Evolutionary conservation across 1,140 invertebrate genomes (phyloP), one percentile per base, ranked within the genome.

Genomic region (Zaprionus ghesquierei): DNA sequence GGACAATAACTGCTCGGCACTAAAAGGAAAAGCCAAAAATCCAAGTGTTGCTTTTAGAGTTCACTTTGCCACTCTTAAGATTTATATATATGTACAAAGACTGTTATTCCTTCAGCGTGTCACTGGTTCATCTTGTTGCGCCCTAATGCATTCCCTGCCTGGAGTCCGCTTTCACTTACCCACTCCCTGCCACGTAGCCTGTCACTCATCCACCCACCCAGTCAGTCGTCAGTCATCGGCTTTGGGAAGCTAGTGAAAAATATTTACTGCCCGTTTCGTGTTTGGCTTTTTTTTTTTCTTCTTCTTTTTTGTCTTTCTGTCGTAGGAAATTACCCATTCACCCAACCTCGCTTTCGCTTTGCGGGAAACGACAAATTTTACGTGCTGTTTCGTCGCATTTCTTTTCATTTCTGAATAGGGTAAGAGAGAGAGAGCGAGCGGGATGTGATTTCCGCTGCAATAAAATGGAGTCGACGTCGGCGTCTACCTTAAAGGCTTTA

Each of bases 401-500:
- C 62, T 44, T 25, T 41, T 41, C 2, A 1, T 41, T 41, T n/a
- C 0, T 41, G 2, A 0, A 15, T 8, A n/a, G n/a, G n/a, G n/a
- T n/a, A n/a, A n/a, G 15, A 22, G 18, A 2, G 15, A 44, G 20
- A 3, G 33, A 35, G 12, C 20, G 18, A 69, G 54, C 54, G 76
- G 69, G 79, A 79, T 86, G 82, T 79, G 82, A 86, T 86, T 86
- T 86, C 72, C 71, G 69, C 71, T 73, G 79, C 84, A 86, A 87
- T 86, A 86, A 86, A 86, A 87, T 79, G 72, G 79, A 87, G 75
- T 63, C 60, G 23, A 27, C 55, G 78, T 69, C 82, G 87, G 87
- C 79, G 78, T 69, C 82, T 86, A 86, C 82, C 82, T 86, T 86
- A 87, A 86, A 86, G 82, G 84, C 82, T 86, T 86, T 87, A 86